phyloP scores from a whole-genome alignment of 53 echinoderm and acorn worm species.

The Holothuria leucospilota region DNA sequence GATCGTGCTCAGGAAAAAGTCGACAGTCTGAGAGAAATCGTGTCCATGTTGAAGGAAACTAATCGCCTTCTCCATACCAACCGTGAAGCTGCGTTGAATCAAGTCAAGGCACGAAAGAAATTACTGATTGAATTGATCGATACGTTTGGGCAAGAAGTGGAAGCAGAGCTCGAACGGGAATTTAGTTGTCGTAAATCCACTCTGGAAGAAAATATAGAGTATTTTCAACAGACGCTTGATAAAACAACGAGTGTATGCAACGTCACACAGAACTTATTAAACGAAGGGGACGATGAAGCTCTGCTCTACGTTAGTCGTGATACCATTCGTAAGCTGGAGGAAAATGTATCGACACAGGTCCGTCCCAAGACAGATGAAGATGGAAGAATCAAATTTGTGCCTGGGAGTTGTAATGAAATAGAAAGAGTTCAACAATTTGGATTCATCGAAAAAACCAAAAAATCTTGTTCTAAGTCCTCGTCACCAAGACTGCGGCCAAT shows the following conservation, averaged over 20 bases:
- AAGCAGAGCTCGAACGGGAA: slow-evolving; percentile 78
- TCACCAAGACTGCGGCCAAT: slow-evolving; percentile 68
- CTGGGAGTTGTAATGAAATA: slow-evolving; percentile 52
- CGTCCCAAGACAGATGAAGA: slow-evolving; percentile 76
- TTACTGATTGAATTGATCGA: slow-evolving; percentile 78
- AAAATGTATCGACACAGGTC: slow-evolving; percentile 68
- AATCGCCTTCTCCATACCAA: slow-evolving; percentile 74
- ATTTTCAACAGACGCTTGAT: slow-evolving; percentile 79
- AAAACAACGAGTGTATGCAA: slow-evolving; percentile 91
- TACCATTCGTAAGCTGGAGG: slow-evolving; percentile 85
- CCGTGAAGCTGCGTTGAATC: slow-evolving; percentile 65
- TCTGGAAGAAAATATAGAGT: slow-evolving; percentile 77
- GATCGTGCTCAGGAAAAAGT: slow-evolving; percentile 78
- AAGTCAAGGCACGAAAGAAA: slow-evolving; percentile 75
- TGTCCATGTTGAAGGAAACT: slow-evolving; percentile 76
- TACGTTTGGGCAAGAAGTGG: slow-evolving; percentile 75
- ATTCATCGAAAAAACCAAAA: slow-evolving; percentile 61
- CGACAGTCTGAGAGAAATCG: slow-evolving; percentile 67
- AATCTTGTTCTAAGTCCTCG: slow-evolving; percentile 49
- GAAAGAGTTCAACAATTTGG: slow-evolving; percentile 63
- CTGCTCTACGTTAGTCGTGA: slow-evolving; percentile 86
- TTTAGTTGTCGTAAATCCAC: slow-evolving; percentile 65
- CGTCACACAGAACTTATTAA: slow-evolving; percentile 83
- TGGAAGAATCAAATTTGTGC: slow-evolving; percentile 76
- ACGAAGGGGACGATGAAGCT: slow-evolving; percentile 86